Percentiles rank a stretch among this genome's conserved stretches.
These are phyloP conservation scores for Cephonodes hylas DNA, from an alignment of 2,888 invertebrate species.

Conservation along the genomic window DNA sequence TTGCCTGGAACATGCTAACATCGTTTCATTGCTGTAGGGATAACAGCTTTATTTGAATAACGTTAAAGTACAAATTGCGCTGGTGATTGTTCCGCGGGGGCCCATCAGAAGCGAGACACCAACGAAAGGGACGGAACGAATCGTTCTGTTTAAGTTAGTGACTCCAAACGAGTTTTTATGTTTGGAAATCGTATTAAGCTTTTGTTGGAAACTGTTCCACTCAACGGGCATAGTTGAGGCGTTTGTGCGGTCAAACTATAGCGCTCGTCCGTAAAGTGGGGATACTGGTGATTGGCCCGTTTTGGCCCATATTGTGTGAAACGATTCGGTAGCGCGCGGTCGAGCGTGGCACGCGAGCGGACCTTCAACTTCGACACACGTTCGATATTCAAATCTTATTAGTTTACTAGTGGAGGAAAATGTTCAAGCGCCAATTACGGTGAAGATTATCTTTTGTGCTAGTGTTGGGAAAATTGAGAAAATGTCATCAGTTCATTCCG, in stretches of 20 bases:
- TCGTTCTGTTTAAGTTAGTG: slow-evolving; percentile 76
- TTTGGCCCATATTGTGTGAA: slow-evolving; percentile 66
- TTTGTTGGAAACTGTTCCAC: slow-evolving; percentile 80
- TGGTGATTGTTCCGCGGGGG: slow-evolving; percentile 46
- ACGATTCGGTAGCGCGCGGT: slow-evolving; percentile 68
- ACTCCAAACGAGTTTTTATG: slow-evolving; percentile 81
- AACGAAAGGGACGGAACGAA: slow-evolving; percentile 67
- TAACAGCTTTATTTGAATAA: slow-evolving; percentile 18
- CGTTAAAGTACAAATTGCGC: slow-evolving; percentile 28
- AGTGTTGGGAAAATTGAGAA: slow-evolving; percentile 45
- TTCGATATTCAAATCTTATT: slow-evolving; percentile 1
- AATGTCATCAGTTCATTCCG: slow-evolving; percentile 80
- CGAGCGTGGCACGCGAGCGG: slow-evolving; percentile 50
- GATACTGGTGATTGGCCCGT: slow-evolving; percentile 73
- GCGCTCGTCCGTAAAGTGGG: slow-evolving; percentile 67
- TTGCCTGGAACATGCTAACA: slow-evolving; percentile 57
- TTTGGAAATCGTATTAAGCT: slow-evolving; percentile 82
- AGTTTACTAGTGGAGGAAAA: neutral
- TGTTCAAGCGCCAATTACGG: slow-evolving; percentile 24
- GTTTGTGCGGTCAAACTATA: slow-evolving; percentile 78
- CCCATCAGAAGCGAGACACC: slow-evolving; percentile 69
- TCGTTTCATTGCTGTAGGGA: slow-evolving; percentile 25
- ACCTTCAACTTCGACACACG: neutral
- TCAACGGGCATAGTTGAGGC: slow-evolving; percentile 79
- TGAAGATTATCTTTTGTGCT: slow-evolving; percentile 43